Conservation (phyloP, 2,888 invertebrate genomes). For the Ophion slaviceki region DNA sequence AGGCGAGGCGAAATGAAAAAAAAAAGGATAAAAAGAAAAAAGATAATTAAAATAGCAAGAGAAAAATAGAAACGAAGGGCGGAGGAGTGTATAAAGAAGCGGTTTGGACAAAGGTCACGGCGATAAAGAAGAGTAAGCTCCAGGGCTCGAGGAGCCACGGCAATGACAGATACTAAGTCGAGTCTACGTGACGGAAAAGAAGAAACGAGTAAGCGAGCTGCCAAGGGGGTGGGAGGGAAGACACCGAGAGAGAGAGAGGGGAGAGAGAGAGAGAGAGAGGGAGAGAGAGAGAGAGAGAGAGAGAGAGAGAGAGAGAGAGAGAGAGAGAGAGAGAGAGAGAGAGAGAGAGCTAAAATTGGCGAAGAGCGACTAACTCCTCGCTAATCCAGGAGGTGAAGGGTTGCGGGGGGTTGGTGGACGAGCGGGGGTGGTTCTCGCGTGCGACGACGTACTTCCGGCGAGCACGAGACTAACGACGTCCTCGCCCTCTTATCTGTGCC, state of each 20-base stretch:
- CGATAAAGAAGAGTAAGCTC: conserved; percentile 19
- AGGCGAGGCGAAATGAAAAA: no score
- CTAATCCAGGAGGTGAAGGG: conserved; percentile 71
- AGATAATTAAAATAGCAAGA: neutral
- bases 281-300: no score
- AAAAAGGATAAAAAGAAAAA: neutral
- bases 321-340: conserved; percentile 3
- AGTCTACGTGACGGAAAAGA: conserved; percentile 52
- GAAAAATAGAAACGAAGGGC: neutral
- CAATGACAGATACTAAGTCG: conserved; percentile 41
- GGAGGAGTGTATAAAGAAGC: conserved; percentile 8
- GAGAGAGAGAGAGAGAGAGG: neutral
- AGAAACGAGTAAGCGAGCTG: conserved; percentile 19
- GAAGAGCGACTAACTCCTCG: conserved; percentile 70
- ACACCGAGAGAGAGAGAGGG: neutral
- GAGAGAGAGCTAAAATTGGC: conserved; percentile 39
- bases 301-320: no score
- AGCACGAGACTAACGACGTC: conserved; percentile 81
- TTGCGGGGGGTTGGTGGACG: neutral
- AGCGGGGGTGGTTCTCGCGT: conserved; percentile 76
- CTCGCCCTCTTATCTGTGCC: conserved; percentile 80
- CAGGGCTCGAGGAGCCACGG: neutral
- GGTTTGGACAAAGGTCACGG: conserved; percentile 27
- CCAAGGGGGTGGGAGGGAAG: conserved; percentile 13
- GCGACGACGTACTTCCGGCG: conserved; percentile 80